These are phyloP conservation scores for Tenrec ecaudatus DNA, from an alignment of 2,113 vertebrate genomes.

Conservation along the genomic window DNA sequence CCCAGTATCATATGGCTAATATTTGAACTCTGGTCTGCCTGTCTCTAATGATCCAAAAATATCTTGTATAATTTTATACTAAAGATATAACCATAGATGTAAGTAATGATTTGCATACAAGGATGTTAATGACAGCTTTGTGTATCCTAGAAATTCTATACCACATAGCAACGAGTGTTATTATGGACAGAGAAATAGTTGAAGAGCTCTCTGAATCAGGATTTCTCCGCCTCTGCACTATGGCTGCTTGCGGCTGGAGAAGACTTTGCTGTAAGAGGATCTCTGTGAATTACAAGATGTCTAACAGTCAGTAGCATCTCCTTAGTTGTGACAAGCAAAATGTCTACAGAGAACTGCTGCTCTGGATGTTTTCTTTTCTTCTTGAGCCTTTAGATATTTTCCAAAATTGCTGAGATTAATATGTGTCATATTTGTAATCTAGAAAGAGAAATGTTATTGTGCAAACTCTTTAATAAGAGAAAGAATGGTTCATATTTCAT, in stretches of 20 bases:
- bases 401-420: constrained; percentile 57
- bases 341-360: constrained; percentile 1
- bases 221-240: not conserved
- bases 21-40: too few relatives aligned
- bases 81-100: too few relatives aligned
- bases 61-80: too few relatives aligned
- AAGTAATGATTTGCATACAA: too few relatives aligned
- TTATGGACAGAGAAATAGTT: not conserved
- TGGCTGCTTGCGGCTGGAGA: not conserved
- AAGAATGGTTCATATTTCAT: constrained; percentile 42
- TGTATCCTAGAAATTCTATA: not conserved
- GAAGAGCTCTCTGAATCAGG: not conserved
- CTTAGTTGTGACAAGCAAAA: not conserved
- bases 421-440: constrained; percentile 9
- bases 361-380: constrained; percentile 6
- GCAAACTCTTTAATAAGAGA: constrained; percentile 30
- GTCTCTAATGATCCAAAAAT: too few relatives aligned
- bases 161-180: too few relatives aligned
- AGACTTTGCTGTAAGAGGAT: not conserved
- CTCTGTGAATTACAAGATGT: too few relatives aligned
- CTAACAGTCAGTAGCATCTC: not conserved
- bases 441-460: not conserved
- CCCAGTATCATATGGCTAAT: too few relatives aligned
- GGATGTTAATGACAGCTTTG: too few relatives aligned
- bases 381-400: constrained; percentile 39